Base-by-base conservation (phyloP, 2,113 vertebrate species). In the Parus major region DNA sequence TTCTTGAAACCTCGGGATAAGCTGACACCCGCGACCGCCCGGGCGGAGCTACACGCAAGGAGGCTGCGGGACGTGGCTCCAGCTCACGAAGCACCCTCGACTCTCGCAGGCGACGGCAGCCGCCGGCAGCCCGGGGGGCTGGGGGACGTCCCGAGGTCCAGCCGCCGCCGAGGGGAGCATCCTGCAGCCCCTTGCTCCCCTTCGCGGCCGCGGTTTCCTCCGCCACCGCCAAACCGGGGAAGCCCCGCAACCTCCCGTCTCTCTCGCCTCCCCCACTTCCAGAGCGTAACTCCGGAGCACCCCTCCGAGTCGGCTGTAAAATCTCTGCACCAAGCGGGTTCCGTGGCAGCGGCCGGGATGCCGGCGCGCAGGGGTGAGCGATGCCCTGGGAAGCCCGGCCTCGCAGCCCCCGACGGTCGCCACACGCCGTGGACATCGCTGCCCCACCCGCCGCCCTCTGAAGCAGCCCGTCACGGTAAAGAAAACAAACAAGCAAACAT, bases 131-230 rank as follows among this genome's bases (percentile, higher is more conserved):
- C 12, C 24, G 10, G 6, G 41, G 33, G 12, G 1, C 6, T 29
- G 19, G 25, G 14, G 19, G 2, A 1, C 5, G 3, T n/a, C 10
- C 9, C 17, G n/a, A 16, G 10, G n/a, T 66, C 36, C 31, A 24
- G 7, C 39, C 6, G 7, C 22, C 6, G 18, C 50, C 23, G 7
- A 35, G 20, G 20, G 25, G 33, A 84, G 72, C 88, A 77, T 69
- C 63, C 29, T 12, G 14, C 2, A 76, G 42, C 18, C 12, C 47
- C n/a, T 47, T 47, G 33, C 18, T 18, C 18, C 4, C 2, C 18
- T 72, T n/a, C 10, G n/a, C 14, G 4, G 6, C 20, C 20, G 41
- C 11, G 3, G 44, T 11, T 72, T 80, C 28, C 39, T 66, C 39
- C 10, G 7, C 9, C 9, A 2, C 15, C 8, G 12, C 14, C 31